Conservation (phyloP, 2,797 vertebrate species). For the Crocidura indochinensis region DNA sequence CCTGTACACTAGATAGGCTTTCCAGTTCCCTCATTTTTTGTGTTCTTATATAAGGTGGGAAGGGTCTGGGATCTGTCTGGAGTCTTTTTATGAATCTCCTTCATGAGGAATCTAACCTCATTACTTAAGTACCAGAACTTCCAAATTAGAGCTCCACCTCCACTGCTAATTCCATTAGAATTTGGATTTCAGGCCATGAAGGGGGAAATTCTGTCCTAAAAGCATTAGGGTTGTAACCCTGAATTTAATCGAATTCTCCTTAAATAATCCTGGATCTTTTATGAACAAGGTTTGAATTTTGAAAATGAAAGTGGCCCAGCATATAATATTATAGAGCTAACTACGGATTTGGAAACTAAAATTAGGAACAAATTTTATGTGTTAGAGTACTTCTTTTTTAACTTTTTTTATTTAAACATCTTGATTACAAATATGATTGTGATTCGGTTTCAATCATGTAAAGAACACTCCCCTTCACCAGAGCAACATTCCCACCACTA, state of each 20-base stretch:
- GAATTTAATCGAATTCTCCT: neutral
- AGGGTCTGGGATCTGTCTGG: neutral
- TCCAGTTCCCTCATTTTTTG: too few species aligned
- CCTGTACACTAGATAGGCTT: too few species aligned
- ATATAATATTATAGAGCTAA: neutral
- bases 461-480: too few species aligned
- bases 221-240: neutral
- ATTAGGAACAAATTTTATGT: neutral
- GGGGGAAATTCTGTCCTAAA: neutral
- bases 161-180: too few species aligned
- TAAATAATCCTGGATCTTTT: neutral
- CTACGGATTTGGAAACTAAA: neutral
- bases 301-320: conserved; percentile 18
- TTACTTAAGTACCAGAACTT: neutral
- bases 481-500: too few species aligned
- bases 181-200: neutral
- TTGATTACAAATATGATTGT: too few species aligned
- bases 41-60: neutral
- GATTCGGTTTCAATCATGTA: too few species aligned
- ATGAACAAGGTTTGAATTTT: conserved; percentile 48
- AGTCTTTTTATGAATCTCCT: neutral
- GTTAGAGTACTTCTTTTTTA: neutral
- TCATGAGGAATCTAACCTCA: neutral
- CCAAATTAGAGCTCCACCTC: neutral
- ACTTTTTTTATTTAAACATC: too few species aligned